Evolutionary conservation across 2,113 vertebrate species (phyloP).

Genomic region (Falcunculus frontatus): DNA sequence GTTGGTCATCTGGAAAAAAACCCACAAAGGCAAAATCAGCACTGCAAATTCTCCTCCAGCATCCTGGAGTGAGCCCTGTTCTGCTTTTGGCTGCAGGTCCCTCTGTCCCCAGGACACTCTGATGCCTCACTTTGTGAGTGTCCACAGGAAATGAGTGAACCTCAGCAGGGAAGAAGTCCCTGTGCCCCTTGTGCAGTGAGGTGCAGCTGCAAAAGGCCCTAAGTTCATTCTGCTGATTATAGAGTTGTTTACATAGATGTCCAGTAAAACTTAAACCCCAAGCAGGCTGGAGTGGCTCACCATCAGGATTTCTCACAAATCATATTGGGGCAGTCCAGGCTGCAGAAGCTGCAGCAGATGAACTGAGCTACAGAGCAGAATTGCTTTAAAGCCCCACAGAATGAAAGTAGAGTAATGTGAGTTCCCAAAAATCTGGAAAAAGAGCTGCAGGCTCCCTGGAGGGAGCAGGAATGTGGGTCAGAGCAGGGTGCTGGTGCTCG

Average conservation of each 20-base stretch:
- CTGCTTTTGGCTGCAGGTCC: not conserved
- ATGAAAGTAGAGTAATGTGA: not conserved
- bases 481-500: fast-evolving
- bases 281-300: not conserved
- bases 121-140: not conserved
- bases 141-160: not conserved
- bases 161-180: not conserved
- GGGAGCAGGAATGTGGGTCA: not conserved
- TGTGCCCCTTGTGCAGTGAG: not conserved
- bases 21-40: not conserved
- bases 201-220: not conserved
- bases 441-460: not conserved
- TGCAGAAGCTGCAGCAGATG: not conserved
- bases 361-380: not conserved
- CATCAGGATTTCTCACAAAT: not conserved
- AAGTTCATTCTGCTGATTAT: not conserved
- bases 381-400: not conserved
- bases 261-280: not conserved
- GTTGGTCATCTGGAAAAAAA: not conserved
- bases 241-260: not conserved
- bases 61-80: not conserved
- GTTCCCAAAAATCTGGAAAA: not conserved
- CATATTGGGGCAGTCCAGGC: not conserved
- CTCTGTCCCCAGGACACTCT: not conserved
- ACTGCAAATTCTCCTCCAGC: not conserved